Evolutionary conservation across 2,888 invertebrate species (phyloP).

Genomic region (Cyclophora albipunctata): DNA sequence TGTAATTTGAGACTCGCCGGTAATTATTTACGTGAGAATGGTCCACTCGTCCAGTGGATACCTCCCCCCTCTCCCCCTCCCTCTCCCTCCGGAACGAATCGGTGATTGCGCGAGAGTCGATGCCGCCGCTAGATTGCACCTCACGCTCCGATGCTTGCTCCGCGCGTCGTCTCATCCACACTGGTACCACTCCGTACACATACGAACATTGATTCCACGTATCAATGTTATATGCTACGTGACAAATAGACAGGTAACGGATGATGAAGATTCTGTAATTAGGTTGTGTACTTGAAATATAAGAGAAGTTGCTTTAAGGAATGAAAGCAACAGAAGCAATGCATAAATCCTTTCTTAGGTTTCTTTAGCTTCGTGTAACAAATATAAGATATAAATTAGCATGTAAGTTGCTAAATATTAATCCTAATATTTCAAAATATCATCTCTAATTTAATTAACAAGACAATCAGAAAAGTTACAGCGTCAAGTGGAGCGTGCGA

Average conservation of each 20-base stretch:
- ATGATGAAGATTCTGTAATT: no score
- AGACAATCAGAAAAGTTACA: conserved; percentile 40
- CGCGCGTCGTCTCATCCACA: not conserved
- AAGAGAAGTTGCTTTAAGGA: no score
- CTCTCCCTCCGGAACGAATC: conserved; percentile 58
- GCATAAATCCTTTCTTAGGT: no score
- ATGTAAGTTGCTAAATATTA: not conserved
- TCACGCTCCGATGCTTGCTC: conserved; percentile 44
- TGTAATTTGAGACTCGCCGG: conserved; percentile 72
- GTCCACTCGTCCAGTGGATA: conserved; percentile 26
- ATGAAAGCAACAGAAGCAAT: no score
- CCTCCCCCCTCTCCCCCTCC: conserved; percentile 26
- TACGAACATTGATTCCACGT: conserved; percentile 5
- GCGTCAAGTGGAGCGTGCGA: conserved; percentile 32
- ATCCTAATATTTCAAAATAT: conserved; percentile 22
- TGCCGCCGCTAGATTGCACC: conserved; percentile 62
- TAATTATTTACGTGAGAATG: conserved; percentile 75
- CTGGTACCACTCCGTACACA: conserved; percentile 3
- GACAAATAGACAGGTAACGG: conserved; percentile 4
- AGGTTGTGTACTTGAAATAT: not conserved
- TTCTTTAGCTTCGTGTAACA: no score
- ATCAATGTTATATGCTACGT: conserved; percentile 4
- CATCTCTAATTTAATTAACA: conserved; percentile 51
- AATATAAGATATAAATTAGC: no score
- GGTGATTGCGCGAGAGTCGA: conserved; percentile 64